These are phyloP conservation scores for Osmerus mordax DNA, from an alignment of 2,113 vertebrate species.

Conservation along the genomic window DNA sequence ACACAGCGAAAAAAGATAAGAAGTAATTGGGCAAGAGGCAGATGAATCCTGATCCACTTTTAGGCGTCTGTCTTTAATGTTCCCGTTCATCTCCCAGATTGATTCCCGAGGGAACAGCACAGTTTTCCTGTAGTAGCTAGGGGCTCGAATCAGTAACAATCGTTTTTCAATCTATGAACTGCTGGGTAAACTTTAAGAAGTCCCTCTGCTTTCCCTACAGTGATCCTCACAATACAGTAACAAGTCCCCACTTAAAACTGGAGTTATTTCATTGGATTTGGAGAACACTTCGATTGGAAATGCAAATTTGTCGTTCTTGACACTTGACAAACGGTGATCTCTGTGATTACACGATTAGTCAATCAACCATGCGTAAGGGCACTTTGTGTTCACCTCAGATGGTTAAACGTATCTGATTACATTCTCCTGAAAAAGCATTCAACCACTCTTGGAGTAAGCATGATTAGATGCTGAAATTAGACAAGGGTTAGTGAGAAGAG, in stretches of 20 bases:
- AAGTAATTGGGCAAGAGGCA: background rate
- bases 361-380: constrained; percentile 42
- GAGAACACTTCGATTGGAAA: background rate
- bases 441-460: constrained; percentile 24
- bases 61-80: background rate
- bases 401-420: background rate
- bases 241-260: background rate
- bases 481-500: constrained; percentile 52
- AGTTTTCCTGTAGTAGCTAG: background rate
- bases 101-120: background rate
- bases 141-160: too few relatives aligned
- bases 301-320: constrained; percentile 5
- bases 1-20: background rate
- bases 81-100: background rate
- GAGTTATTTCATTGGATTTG: background rate
- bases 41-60: background rate
- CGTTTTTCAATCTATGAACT: too few relatives aligned
- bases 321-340: constrained; percentile 28
- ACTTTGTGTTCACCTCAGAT: constrained; percentile 21
- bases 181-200: too few relatives aligned
- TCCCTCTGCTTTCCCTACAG: background rate
- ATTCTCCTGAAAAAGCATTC: constrained; percentile 31
- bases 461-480: constrained; percentile 43
- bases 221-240: background rate
- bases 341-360: constrained; percentile 16